phyloP scores from a whole-genome alignment of 2,797 vertebrate genomes.

The Leptodactylus fallax region DNA sequence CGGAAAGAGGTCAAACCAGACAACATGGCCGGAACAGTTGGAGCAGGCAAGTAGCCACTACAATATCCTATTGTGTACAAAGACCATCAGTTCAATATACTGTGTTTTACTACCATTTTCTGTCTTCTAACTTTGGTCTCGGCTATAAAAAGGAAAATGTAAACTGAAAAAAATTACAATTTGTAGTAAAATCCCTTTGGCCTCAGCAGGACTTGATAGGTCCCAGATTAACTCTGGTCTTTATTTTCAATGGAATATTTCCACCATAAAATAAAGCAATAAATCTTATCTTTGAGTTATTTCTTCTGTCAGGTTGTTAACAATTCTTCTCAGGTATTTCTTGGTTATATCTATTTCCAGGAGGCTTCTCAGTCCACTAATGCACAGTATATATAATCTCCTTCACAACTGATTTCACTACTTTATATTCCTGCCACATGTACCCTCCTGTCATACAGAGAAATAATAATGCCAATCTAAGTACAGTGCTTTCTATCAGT shows the following conservation, averaged over 20 bases:
- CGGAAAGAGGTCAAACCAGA: constrained; percentile 67
- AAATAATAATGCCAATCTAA: neutral
- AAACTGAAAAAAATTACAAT: too few species aligned
- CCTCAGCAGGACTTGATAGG: too few species aligned
- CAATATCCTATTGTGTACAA: neutral
- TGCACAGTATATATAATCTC: neutral
- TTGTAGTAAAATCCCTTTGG: too few species aligned
- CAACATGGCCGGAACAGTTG: constrained; percentile 7
- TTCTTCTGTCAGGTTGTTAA: neutral
- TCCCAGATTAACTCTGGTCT: too few species aligned
- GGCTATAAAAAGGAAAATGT: too few species aligned
- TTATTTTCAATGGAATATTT: too few species aligned
- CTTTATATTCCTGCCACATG: too few species aligned
- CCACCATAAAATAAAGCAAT: too few species aligned
- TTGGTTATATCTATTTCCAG: neutral
- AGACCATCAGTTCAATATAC: neutral
- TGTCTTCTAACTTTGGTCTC: neutral
- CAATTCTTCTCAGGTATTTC: neutral
- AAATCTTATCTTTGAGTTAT: too few species aligned
- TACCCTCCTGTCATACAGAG: neutral
- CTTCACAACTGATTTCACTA: neutral
- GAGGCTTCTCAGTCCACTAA: neutral
- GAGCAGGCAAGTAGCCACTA: constrained; percentile 68
- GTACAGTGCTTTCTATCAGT: neutral
- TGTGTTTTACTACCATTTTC: neutral